These are phyloP conservation scores for Noturus placidus DNA, from an alignment of 2,113 vertebrate genomes.

Conservation along the genomic window DNA sequence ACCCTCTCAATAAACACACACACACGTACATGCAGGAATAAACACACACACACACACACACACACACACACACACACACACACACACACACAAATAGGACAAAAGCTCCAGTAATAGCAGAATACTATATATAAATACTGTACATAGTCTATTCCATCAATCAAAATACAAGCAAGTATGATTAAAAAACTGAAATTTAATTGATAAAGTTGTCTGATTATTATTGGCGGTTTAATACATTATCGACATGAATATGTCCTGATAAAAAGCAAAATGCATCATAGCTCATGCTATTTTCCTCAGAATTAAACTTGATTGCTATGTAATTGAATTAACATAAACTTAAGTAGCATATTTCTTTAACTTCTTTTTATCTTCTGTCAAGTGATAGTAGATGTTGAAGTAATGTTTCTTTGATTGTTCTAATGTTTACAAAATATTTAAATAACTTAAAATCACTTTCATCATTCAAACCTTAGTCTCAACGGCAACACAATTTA, in stretches of 20 bases:
- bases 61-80: not conserved
- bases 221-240: not conserved
- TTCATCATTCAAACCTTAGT: no score
- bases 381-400: not conserved
- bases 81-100: not conserved
- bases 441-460: not conserved
- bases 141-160: not conserved
- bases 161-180: not conserved
- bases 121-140: not conserved
- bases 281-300: not conserved
- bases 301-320: not conserved
- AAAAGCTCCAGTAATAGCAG: not conserved
- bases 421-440: not conserved
- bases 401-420: not conserved
- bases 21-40: not conserved
- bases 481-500: no score
- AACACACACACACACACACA: not conserved
- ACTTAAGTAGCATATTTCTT: not conserved
- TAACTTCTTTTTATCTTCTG: not conserved
- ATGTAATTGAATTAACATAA: not conserved
- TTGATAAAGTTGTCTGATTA: not conserved
- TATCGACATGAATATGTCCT: slow-evolving; percentile 8
- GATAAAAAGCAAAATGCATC: not conserved
- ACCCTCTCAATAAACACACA: not conserved
- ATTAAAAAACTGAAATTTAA: not conserved